Evolutionary conservation across 2,888 invertebrate species (phyloP).

Genomic region (Plagodis pulveraria): DNA sequence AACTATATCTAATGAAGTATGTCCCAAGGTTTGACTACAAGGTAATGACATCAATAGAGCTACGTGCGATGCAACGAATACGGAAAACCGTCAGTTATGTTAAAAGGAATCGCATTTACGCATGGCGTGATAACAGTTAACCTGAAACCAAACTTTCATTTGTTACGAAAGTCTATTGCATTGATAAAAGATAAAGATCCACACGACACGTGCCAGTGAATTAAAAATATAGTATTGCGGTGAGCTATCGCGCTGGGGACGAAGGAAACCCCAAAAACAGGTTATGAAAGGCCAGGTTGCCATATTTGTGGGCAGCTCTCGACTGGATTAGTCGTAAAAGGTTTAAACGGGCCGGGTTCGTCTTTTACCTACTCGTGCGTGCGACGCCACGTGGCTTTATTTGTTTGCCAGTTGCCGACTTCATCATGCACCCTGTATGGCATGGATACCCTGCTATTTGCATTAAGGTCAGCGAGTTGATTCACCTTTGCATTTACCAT

Average conservation of each 20-base stretch:
- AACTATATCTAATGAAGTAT: constrained; percentile 48
- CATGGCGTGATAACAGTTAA: constrained; percentile 11
- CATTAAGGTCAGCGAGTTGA: constrained; percentile 68
- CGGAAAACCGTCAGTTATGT: neutral
- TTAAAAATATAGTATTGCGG: constrained; percentile 55
- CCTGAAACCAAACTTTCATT: neutral
- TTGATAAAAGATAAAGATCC: constrained; percentile 16
- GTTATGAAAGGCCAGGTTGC: constrained; percentile 81
- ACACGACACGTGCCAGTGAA: constrained; percentile 54
- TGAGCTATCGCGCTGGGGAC: constrained; percentile 61
- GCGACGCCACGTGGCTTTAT: constrained; percentile 70
- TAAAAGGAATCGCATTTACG: constrained; percentile 1
- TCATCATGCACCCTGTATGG: constrained; percentile 71
- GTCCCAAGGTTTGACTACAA: constrained; percentile 11
- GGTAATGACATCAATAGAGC: constrained; percentile 4
- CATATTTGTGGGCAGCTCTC: constrained; percentile 77
- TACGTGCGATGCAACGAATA: constrained; percentile 1
- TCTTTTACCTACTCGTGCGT: constrained; percentile 69
- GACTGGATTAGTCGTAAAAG: constrained; percentile 84
- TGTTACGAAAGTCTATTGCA: constrained; percentile 9
- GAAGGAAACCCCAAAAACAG: constrained; percentile 84
- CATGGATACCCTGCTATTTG: constrained; percentile 65
- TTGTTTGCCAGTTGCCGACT: constrained; percentile 67
- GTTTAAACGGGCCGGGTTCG: constrained; percentile 77
- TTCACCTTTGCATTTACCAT: constrained; percentile 54